phyloP scores from a whole-genome alignment of 2,888 invertebrate genomes.

The Eumacrocentrus americanus region DNA sequence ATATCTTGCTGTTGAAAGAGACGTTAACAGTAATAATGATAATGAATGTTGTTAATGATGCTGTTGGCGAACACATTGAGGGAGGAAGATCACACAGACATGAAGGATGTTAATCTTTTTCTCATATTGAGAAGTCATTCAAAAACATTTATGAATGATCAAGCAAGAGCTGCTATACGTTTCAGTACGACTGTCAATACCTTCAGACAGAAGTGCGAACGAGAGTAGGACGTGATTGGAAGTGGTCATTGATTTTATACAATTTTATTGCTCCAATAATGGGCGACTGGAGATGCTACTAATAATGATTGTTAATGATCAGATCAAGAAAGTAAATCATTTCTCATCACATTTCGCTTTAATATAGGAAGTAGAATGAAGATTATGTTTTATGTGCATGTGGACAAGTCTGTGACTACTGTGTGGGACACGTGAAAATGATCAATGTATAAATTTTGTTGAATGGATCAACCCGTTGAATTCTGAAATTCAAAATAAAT shows the following conservation, averaged over 20 bases:
- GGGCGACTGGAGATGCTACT: too few relatives aligned
- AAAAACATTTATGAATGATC: too few relatives aligned
- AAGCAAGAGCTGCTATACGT: too few relatives aligned
- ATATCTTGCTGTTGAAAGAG: constrained; percentile 20
- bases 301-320: constrained; percentile 6
- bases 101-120: constrained; percentile 43
- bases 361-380: constrained; percentile 15
- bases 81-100: constrained; percentile 22
- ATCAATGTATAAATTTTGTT: constrained; percentile 38
- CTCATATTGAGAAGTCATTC: constrained; percentile 56
- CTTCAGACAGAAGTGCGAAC: too few relatives aligned
- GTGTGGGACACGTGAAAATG: constrained; percentile 13
- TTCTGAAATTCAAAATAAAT: constrained; percentile 35
- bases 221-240: too few relatives aligned
- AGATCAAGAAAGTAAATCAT: constrained; percentile 27
- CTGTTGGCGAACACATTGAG: constrained; percentile 5
- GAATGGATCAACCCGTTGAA: constrained; percentile 31
- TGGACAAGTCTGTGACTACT: constrained; percentile 9
- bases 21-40: background rate
- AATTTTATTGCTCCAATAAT: background rate
- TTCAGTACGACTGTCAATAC: too few relatives aligned
- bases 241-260: constrained; percentile 11
- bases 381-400: background rate
- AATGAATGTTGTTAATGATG: constrained; percentile 3
- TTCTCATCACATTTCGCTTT: constrained; percentile 20